Base-by-base conservation (phyloP, 2,113 vertebrate species). In the Perca flavescens region DNA sequence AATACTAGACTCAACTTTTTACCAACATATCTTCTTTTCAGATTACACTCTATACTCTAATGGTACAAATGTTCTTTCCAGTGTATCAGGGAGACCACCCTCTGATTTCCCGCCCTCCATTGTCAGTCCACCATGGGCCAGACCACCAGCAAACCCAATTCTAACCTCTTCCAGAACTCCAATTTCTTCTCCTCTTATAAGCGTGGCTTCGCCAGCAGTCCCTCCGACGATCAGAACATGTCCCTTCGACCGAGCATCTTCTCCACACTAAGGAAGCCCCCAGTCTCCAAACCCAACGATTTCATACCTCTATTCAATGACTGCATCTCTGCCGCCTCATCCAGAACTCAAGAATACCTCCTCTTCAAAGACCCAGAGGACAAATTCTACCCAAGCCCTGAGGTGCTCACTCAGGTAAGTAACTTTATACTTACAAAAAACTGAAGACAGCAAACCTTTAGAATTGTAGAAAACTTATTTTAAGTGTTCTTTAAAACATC, bases 281-380 rank as follows among this genome's bases (percentile, higher is more conserved):
- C 53, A 0, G 43, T 46, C 2, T 0, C 60, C 69, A 88, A 90
- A 46, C 53, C 89, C 36, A 73, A 62, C 0, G 85, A 94, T 40
- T 83, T 91, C 81, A 80, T 91, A n/a, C 86, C 84, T 0, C 90
- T 93, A 2, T 95, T 95, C 78, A 89, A 71, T 2, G 86, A 94
- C 65, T 94, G 94, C 79, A 77, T 95, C 77, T 66, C 66, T 0
- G 62, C 78, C 1, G 95, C 95, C 6, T 85, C 94, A 0, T 58
- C 88, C 40, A 90, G 91, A 67, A 94, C 93, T 47, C 90, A 89
- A 58, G 95, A 96, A 80, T 95, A 90, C 86, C 92, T 96, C n/a
- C 70, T 76, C 34, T 95, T 96, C 82, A 88, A 88, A 14, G 95
- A 96, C 60, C 94, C 93, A 0, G 92, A 96, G 62, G 84, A 89